phyloP scores from a whole-genome alignment of 2,113 vertebrate genomes.

The Grantiella picta region DNA sequence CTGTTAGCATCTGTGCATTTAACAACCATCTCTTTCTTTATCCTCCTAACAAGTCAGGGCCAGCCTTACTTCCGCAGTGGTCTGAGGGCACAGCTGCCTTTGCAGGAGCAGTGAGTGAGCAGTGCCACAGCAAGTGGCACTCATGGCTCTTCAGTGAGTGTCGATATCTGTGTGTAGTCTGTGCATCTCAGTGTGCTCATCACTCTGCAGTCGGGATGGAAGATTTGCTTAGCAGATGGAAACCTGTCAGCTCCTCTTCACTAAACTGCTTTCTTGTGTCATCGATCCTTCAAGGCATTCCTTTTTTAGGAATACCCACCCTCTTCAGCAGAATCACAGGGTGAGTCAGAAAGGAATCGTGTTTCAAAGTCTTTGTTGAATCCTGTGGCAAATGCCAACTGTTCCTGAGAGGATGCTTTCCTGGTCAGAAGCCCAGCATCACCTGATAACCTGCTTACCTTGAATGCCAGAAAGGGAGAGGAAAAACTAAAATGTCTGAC shows the following conservation, averaged over 20 bases:
- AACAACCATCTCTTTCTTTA: not conserved
- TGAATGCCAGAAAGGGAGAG: not conserved
- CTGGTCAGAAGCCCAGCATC: not conserved
- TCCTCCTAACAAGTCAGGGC: not conserved
- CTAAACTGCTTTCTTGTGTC: not conserved
- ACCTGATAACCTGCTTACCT: not conserved
- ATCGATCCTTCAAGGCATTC: not conserved
- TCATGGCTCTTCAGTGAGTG: not conserved
- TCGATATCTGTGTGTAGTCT: not conserved
- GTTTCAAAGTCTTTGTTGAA: not conserved
- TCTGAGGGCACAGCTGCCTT: not conserved
- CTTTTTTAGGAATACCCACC: not conserved
- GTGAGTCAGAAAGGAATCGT: not conserved
- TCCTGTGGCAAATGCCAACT: not conserved
- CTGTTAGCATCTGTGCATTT: not conserved
- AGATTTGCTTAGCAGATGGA: not conserved
- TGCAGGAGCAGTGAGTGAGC: not conserved
- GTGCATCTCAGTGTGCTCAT: not conserved
- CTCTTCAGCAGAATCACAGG: not conserved
- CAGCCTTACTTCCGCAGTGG: not conserved
- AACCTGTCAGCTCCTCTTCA: not conserved
- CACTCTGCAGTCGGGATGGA: not conserved
- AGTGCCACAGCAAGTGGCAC: not conserved
- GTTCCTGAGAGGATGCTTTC: not conserved
- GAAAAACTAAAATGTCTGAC: not conserved